A percentile compares a stretch with the other conserved stretches of the same genome.
These are phyloP conservation scores for Trilocha varians DNA, from an alignment of 2,888 invertebrate species.

Conservation along the genomic window DNA sequence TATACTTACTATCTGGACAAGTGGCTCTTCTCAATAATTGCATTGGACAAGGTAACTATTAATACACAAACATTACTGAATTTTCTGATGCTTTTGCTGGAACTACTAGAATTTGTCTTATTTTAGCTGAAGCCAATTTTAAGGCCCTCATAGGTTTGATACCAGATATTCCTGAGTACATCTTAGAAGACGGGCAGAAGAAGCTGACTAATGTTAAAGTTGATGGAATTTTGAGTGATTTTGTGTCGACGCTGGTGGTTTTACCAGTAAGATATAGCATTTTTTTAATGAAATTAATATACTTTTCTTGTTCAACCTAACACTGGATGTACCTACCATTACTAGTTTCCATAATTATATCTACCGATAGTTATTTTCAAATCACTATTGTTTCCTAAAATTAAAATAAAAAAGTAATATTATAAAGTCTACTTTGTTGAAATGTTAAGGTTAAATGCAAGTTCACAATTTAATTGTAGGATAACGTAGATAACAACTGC, in stretches of 20 bases:
- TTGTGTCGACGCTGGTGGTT: slow-evolving; percentile 85
- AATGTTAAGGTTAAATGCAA: no score
- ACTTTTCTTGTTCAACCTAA: no score
- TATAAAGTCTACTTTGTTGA: background rate
- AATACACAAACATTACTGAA: background rate
- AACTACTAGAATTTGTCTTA: background rate
- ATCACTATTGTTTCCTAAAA: background rate
- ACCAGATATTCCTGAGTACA: slow-evolving; percentile 80
- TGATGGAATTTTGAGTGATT: slow-evolving; percentile 80
- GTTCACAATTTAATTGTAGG: slow-evolving; percentile 61
- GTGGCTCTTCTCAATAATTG: slow-evolving; percentile 92
- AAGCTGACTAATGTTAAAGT: slow-evolving; percentile 82
- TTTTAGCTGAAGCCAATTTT: slow-evolving; percentile 92
- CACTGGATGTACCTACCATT: no score
- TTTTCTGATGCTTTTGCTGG: no score
- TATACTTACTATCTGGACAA: slow-evolving; percentile 91
- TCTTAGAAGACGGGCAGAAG: slow-evolving; percentile 82
- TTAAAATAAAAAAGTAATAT: background rate
- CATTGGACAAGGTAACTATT: slow-evolving; percentile 84
- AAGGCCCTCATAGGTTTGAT: slow-evolving; percentile 89
- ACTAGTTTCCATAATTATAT: no score
- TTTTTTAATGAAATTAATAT: no score
- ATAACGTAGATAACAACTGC: slow-evolving; percentile 88
- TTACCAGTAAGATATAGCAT: slow-evolving; percentile 79
- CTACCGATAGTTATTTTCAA: no score